These are phyloP conservation scores for Phasia obesa DNA, from an alignment of 2,888 invertebrate species.

Conservation along the genomic window DNA sequence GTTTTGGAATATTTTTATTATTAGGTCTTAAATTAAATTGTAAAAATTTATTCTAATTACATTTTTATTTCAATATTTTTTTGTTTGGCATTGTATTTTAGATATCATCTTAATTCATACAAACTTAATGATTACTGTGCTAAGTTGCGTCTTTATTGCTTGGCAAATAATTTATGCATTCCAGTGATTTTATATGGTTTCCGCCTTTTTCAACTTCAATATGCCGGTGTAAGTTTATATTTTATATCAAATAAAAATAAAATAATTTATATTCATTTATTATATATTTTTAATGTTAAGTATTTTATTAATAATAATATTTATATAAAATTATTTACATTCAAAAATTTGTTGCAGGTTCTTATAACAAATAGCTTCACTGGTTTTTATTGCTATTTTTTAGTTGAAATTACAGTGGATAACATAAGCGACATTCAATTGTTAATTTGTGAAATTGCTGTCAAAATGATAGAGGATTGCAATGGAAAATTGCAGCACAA, in stretches of 20 bases:
- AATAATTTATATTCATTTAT: too few relatives aligned
- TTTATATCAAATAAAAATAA: too few relatives aligned
- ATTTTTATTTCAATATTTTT: background rate
- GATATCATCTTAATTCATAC: background rate
- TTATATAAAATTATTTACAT: background rate
- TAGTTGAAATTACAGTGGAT: slow-evolving; percentile 70
- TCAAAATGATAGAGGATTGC: slow-evolving; percentile 67
- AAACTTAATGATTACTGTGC: slow-evolving; percentile 73
- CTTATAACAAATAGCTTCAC: slow-evolving; percentile 66
- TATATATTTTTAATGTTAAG: too few relatives aligned
- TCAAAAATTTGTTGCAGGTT: slow-evolving; percentile 52
- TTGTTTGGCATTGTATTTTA: slow-evolving; percentile 17
- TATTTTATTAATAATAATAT: background rate
- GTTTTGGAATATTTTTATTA: too few relatives aligned
- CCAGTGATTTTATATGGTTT: slow-evolving; percentile 75
- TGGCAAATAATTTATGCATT: slow-evolving; percentile 75
- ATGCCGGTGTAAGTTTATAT: slow-evolving; percentile 74
- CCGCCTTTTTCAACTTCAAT: slow-evolving; percentile 69
- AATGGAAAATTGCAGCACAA: slow-evolving; percentile 64
- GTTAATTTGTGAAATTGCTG: slow-evolving; percentile 72
- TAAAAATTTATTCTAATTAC: background rate
- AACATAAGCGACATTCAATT: slow-evolving; percentile 73
- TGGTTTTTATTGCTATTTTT: slow-evolving; percentile 53
- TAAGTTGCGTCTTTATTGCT: slow-evolving; percentile 74
- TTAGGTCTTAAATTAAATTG: too few relatives aligned